Percentiles rank a stretch among this genome's conserved stretches.
These are phyloP conservation scores for Actinia equina DNA, from an alignment of 64 coral and sea anemone species.

Conservation along the genomic window DNA sequence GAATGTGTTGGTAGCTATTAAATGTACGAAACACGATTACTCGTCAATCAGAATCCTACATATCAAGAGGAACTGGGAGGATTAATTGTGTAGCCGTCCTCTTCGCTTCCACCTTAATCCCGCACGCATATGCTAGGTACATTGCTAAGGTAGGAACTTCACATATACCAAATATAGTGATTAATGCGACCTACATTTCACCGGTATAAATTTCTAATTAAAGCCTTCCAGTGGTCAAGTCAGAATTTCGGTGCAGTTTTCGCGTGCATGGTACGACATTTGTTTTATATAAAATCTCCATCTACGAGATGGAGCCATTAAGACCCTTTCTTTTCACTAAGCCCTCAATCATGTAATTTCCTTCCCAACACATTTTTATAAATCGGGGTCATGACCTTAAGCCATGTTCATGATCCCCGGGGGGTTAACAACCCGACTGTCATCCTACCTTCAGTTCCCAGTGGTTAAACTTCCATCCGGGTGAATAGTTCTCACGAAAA, in stretches of 20 bases:
- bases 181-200: too few species aligned
- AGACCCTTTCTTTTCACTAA: not conserved
- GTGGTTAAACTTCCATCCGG: slow-evolving; percentile 98
- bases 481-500: slow-evolving; percentile 85
- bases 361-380: not conserved
- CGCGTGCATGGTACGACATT: not conserved
- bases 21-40: too few species aligned
- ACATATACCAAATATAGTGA: too few species aligned
- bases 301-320: not conserved
- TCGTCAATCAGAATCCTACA: too few species aligned
- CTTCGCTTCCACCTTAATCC: too few species aligned
- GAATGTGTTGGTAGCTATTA: too few species aligned
- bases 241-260: not conserved
- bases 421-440: not conserved
- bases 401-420: not conserved
- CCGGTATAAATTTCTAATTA: too few species aligned
- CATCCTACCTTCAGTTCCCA: slow-evolving; percentile 95
- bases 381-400: not conserved
- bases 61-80: too few species aligned
- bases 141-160: too few species aligned
- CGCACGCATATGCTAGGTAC: too few species aligned
- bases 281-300: not conserved
- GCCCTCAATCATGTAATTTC: not conserved
- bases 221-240: not conserved
- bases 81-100: too few species aligned